phyloP scores from a whole-genome alignment of 2,113 vertebrate species.

The Empidonax alnorum region DNA sequence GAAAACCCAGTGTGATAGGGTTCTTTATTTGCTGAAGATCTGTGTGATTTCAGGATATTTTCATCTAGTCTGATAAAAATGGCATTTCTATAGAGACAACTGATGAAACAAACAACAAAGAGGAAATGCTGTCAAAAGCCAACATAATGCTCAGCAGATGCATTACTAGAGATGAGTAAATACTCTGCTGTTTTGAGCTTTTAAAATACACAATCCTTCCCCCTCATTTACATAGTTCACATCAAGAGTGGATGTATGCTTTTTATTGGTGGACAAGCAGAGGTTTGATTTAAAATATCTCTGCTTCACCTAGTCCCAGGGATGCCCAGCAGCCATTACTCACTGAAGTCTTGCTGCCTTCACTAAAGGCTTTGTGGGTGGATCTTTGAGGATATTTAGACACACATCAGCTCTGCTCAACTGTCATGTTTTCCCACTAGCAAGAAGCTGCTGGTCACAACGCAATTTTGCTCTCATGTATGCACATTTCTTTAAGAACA shows the following conservation, averaged over 20 bases:
- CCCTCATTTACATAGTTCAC: neutral
- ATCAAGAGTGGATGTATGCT: neutral
- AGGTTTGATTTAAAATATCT: neutral
- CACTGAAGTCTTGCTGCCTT: neutral
- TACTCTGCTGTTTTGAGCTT: neutral
- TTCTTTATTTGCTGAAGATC: constrained; percentile 2
- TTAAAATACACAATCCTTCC: neutral
- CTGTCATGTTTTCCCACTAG: neutral
- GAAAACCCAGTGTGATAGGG: neutral
- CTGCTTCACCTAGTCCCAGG: neutral
- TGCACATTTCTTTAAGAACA: neutral
- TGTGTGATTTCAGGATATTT: constrained; percentile 19
- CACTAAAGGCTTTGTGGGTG: neutral
- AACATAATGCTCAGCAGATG: neutral
- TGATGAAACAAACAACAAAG: neutral
- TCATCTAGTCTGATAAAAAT: neutral
- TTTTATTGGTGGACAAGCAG: neutral
- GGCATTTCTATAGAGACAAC: constrained; percentile 53
- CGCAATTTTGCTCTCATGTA: neutral
- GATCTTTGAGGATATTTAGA: neutral
- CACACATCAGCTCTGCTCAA: accelerated
- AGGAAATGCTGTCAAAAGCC: constrained; percentile 28
- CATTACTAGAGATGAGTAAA: constrained; percentile 33
- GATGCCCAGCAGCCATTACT: neutral
- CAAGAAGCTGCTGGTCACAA: neutral